These are phyloP conservation scores for Masnerella sp. DNA, from an alignment of 2,888 invertebrate genomes.

Conservation along the genomic window DNA sequence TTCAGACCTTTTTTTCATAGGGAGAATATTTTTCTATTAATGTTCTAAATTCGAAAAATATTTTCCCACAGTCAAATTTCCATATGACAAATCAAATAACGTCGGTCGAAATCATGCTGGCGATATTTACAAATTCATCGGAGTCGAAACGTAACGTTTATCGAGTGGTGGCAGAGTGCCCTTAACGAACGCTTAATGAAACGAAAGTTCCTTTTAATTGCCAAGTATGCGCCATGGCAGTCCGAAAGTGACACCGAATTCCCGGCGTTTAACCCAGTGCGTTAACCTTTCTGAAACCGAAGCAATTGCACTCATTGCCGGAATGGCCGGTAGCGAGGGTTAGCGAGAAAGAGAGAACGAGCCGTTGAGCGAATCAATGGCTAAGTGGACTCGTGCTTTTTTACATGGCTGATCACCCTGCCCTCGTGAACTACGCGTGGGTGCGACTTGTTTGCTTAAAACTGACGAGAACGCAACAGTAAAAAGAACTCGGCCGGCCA, in stretches of 20 bases:
- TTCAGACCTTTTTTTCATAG: too few relatives aligned
- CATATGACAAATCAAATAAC: neutral
- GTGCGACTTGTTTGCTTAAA: slow-evolving; percentile 56
- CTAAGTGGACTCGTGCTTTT: slow-evolving; percentile 60
- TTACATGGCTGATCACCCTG: slow-evolving; percentile 56
- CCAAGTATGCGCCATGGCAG: slow-evolving; percentile 49
- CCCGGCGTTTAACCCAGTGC: slow-evolving; percentile 74
- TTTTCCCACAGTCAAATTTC: neutral
- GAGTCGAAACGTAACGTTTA: slow-evolving; percentile 27
- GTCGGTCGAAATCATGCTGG: neutral
- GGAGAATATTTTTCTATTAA: too few relatives aligned
- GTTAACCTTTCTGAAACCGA: slow-evolving; percentile 75
- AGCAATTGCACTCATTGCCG: slow-evolving; percentile 75
- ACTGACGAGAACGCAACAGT: slow-evolving; percentile 36
- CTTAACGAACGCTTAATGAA: slow-evolving; percentile 52
- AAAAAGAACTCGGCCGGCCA: slow-evolving; percentile 20
- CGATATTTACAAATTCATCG: neutral
- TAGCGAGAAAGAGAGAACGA: slow-evolving; percentile 48
- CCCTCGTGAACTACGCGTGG: slow-evolving; percentile 52
- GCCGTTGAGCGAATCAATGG: slow-evolving; percentile 55
- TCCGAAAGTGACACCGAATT: slow-evolving; percentile 72
- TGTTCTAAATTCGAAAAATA: too few relatives aligned
- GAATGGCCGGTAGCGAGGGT: slow-evolving; percentile 53
- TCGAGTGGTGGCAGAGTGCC: slow-evolving; percentile 24
- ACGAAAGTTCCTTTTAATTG: slow-evolving; percentile 51